Evolutionary conservation across 1,140 invertebrate species (phyloP), one percentile per base, ranked within the genome.

Genomic region (Centruroides sculpturatus): DNA sequence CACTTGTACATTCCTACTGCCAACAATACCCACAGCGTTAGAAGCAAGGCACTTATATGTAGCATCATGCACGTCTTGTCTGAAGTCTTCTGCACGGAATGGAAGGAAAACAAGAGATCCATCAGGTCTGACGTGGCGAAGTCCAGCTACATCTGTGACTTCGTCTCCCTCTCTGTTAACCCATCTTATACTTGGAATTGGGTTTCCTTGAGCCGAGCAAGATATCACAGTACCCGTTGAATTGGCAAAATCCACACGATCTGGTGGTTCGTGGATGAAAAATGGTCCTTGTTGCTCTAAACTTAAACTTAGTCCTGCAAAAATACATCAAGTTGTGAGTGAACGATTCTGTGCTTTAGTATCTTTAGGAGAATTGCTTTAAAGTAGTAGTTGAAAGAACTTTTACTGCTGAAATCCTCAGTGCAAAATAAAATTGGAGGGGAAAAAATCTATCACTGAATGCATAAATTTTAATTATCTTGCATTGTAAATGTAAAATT

Each of bases 201-300:
- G 92, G 66, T 85, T 86, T 67, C 92, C 92, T 72, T 85, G 82
- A 2, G 91, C 89, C 68, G 87, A 85, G 74, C 92, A 97, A 74
- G 92, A 87, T 54, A 97, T 87, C 65, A 87, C 84, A 60, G 89
- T 86, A 68, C 91, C 92, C 36, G 89, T 92, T 55, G 89, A 91
- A 74, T 95, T 95, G 62, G 88, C 90, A 75, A 95, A 95, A 72
- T 92, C 89, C 55, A 95, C 82, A 66, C 87, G 82, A 73, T 88
- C 89, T 63, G 86, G 86, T 34, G 90, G 91, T 79, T 93, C 91
- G 68, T 85, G 86, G 59, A 91, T 81, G 75, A 94, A 94, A 57
- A 92, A 86, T 10, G 89, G 92, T 69, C 91, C 92, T 41, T 41
- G 41, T 41, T 41, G 41, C 41, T 41, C 41, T 41, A 41, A 41